Evolutionary conservation across 1,140 invertebrate genomes (phyloP), one percentile per base, ranked within the genome.

Genomic region (Eciton burchellii): DNA sequence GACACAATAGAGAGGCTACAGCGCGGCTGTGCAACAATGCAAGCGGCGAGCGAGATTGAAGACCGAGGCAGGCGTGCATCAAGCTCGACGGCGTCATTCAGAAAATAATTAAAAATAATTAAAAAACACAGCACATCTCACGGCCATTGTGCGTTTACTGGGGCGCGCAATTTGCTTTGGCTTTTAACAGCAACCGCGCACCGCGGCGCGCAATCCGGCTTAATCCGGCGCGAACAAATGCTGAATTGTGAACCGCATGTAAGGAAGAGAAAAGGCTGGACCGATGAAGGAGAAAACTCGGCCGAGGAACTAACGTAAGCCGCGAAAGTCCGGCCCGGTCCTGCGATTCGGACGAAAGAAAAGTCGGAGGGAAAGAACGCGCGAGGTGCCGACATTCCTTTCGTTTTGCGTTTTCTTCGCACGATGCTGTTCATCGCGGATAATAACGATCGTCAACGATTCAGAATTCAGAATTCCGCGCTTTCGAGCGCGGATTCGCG

Each of bases 31-130:
- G n/a, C 57, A 57, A 66, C 60, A 83, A 76, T 81, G 63, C 56
- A 71, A 56, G n/a, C 47, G 29, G 43, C 24, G 66, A 56, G 19
- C 66, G 35, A 41, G 54, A 56, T 70, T 82, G 52, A 60, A 74
- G 57, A 62, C 56, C 45, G 71, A 24, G 19, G 79, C 43, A 21
- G 56, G 68, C 60, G 54, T 57, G 79, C 82, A 71, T 84, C 86
- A 81, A 82, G 84, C 82, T 84, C 83, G 82, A 63, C 43, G 57
- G 35, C 35, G 72, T 76, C 84, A 88, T 91, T 90, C 87, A 85
- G 85, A 83, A 91, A 91, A 92, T 91, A 91, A 92, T 92, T 91
- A 91, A 91, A 91, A 91, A 91, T 88, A 91, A 90, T 91, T 88
- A 81, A 90, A 91, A 87, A 89, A 90, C 70, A 84, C 83, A 73